Percentiles rank a stretch among this genome's conserved stretches.
These are phyloP conservation scores for Erethizon dorsatum DNA, from an alignment of 2,797 vertebrate genomes.

Conservation along the genomic window DNA sequence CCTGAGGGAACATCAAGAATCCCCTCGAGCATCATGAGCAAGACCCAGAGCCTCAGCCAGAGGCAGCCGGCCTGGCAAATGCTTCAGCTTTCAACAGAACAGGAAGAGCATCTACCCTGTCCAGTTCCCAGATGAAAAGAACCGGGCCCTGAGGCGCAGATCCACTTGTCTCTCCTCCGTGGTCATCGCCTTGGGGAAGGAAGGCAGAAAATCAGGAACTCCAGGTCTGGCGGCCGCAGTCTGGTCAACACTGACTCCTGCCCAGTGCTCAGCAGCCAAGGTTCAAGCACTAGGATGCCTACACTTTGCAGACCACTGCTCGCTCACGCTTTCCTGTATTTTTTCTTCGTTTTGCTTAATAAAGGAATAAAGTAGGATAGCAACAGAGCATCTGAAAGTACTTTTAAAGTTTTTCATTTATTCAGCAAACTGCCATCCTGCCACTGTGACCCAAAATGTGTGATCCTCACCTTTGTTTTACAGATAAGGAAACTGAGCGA, in stretches of 20 bases:
- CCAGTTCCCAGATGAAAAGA: slow-evolving; percentile 72
- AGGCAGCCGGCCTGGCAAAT: slow-evolving; percentile 56
- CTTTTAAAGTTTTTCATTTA: background rate
- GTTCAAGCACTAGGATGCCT: slow-evolving; percentile 48
- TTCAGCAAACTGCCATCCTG: background rate
- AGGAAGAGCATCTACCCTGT: slow-evolving; percentile 61
- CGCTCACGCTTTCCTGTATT: background rate
- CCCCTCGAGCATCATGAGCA: slow-evolving; percentile 69
- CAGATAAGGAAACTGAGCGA: slow-evolving; percentile 15
- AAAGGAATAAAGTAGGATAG: slow-evolving; percentile 12
- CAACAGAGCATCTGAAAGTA: slow-evolving; percentile 11
- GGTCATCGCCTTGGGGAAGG: slow-evolving; percentile 33
- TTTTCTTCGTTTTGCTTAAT: slow-evolving; percentile 32
- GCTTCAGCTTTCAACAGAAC: slow-evolving; percentile 70
- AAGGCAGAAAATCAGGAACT: slow-evolving; percentile 69
- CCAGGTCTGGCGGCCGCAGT: slow-evolving; percentile 40
- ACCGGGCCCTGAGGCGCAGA: slow-evolving; percentile 68
- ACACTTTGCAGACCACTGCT: background rate
- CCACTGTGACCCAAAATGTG: background rate
- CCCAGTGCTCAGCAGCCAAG: slow-evolving; percentile 4
- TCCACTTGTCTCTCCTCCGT: slow-evolving; percentile 73
- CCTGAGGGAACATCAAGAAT: slow-evolving; percentile 65
- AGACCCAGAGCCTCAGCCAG: slow-evolving; percentile 73
- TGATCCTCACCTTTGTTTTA: slow-evolving; percentile 39
- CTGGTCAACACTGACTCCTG: slow-evolving; percentile 1